These are phyloP conservation scores for Atherix ibis DNA, from an alignment of 2,888 invertebrate genomes.

Conservation along the genomic window DNA sequence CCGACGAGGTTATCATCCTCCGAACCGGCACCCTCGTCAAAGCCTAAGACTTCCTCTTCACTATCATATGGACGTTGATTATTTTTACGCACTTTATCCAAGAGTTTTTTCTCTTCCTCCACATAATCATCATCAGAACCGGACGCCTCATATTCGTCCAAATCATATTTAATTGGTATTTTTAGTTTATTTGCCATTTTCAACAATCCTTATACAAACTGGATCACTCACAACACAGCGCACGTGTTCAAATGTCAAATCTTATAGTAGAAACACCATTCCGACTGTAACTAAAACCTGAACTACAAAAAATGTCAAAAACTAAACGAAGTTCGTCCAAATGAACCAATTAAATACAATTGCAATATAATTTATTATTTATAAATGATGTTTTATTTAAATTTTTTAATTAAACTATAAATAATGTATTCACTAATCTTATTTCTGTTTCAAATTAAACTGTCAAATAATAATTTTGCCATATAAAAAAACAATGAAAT, in stretches of 20 bases:
- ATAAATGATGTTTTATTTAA: too few species aligned
- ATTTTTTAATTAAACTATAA: too few species aligned
- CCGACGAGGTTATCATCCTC: slow-evolving; percentile 36
- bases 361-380: too few species aligned
- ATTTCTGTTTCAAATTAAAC: too few species aligned
- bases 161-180: slow-evolving; percentile 18
- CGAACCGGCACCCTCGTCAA: slow-evolving; percentile 30
- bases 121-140: slow-evolving; percentile 61
- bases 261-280: background rate
- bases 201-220: background rate
- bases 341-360: too few species aligned
- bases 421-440: too few species aligned
- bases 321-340: too few species aligned
- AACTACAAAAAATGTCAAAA: background rate
- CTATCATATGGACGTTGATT: slow-evolving; percentile 37
- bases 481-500: too few species aligned
- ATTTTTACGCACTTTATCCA: slow-evolving; percentile 43
- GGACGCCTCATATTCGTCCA: slow-evolving; percentile 40
- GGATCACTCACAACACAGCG: background rate
- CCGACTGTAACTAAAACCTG: too few species aligned
- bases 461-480: too few species aligned
- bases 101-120: slow-evolving; percentile 43
- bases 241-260: background rate
- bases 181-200: slow-evolving; percentile 20
- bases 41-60: slow-evolving; percentile 48